A percentile compares a stretch with the other conserved stretches of the same genome.
Evolutionary conservation across 1,140 invertebrate genomes (phyloP).

Genomic region (Zaprionus inermis): DNA sequence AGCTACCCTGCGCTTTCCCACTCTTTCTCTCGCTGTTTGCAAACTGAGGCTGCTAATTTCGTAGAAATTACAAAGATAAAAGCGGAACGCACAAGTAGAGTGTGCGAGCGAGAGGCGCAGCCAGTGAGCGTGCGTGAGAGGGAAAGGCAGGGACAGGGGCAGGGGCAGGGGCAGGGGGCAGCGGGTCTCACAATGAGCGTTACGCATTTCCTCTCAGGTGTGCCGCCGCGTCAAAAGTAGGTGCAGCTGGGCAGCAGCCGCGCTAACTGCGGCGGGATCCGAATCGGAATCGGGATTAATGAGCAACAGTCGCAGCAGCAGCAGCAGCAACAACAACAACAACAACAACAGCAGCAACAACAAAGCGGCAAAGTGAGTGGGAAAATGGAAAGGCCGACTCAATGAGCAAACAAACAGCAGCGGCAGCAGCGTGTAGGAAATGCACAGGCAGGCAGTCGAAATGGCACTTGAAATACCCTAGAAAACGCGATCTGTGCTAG

Average conservation of each 20-base stretch:
- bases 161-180: not conserved
- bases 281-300: constrained; percentile 71
- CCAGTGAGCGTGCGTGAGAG: not conserved
- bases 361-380: constrained; percentile 68
- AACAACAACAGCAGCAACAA: constrained; percentile 19
- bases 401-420: constrained; percentile 64
- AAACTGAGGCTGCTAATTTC: constrained; percentile 58
- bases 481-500: not conserved
- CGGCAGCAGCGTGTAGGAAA: constrained; percentile 55
- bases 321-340: constrained; percentile 22
- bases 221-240: constrained; percentile 65
- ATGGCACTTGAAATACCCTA: constrained; percentile 23
- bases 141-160: not conserved
- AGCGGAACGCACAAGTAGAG: not conserved
- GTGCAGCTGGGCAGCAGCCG: constrained; percentile 61
- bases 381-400: constrained; percentile 77
- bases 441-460: not conserved
- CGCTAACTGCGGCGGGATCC: constrained; percentile 1
- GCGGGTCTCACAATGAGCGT: constrained; percentile 48
- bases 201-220: constrained; percentile 80
- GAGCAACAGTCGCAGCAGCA: constrained; percentile 68
- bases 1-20: no score
- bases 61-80: constrained; percentile 63
- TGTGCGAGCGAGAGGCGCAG: not conserved
- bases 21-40: constrained; percentile 34